Base-by-base conservation (phyloP, 2,888 invertebrate species). In the Scaptomyza polygonia region DNA sequence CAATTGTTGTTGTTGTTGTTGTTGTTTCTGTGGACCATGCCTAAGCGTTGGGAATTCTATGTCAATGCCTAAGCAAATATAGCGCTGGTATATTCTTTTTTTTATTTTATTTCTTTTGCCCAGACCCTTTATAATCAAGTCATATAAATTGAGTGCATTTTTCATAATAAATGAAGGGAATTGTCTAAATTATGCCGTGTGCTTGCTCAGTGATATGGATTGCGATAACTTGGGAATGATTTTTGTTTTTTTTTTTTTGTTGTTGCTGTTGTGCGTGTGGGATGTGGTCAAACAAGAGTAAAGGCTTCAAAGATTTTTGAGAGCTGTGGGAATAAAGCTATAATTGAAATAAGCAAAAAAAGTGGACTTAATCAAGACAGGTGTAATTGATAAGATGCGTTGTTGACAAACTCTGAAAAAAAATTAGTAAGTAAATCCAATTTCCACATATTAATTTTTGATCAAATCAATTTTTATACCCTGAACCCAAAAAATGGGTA, bases 81-180 rank as follows among this genome's bases (percentile, higher is more conserved):
- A 72, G 72, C 66, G 12, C 39, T 44, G 77, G n/a, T n/a, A 30
- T 29, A 11, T 16, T 44, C 1, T 57, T 8, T 8, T 12, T 18
- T 12, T 6, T 9, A n/a, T 21, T 47, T 30, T 8, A 5, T 47
- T 47, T 18, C 8, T 47, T 47, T 18, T 44, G 43, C 36, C 32
- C 7, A 81, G 67, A 67, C 79, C 77, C 72, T 81, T 76, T 87
- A 86, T 84, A 84, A 84, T 84, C 83, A 84, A 84, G 83, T 84
- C 85, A 82, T 87, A 84, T 87, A 87, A 84, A 84, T 84, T 82
- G 85, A 82, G 72, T 85, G 69, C 77, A 84, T 84, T 87, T 87
- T 82, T 84, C 83, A 84, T 72, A 81, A 87, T 85, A 87, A 85
- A 78, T 74, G 74, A 83, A 83, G 78, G 74, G 86, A 86, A 82